Base-by-base conservation (phyloP, 2,888 invertebrate genomes). In the Drosophila diplacantha region DNA sequence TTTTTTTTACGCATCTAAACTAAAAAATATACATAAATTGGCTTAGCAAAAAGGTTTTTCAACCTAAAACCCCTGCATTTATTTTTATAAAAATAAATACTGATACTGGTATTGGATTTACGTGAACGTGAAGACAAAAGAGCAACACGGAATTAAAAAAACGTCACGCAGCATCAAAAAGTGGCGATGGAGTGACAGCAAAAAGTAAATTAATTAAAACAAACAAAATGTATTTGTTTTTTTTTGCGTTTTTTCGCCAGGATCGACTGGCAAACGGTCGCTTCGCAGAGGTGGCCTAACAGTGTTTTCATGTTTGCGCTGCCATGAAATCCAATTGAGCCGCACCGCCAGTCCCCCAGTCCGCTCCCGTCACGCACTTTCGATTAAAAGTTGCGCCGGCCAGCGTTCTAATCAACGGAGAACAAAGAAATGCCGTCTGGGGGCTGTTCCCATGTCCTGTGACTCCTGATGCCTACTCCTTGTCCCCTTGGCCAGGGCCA, bases 351-450 rank as follows among this genome's bases (percentile, higher is more conserved):
- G 26, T 20, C 22, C 32, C 39, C 24, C 31, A 11, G 16, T 20
- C 39, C 50, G 16, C 32, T 37, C 20, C 64, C 53, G 68, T 73
- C 81, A 78, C 81, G 83, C 63, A 81, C 61, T 69, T 77, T 78
- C 81, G 81, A 78, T 78, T 81, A 78, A 78, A 82, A 78, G 50
- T 78, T 81, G 57, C 46, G 69, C 55, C 39, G 60, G 39, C 63
- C 50, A 64, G 55, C 35, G 60, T 52, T 58, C 63, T 74, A 72
- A 76, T 73, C 77, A 79, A 68, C 70, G 50, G 52, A 20, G 61
- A 54, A 63, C 71, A 57, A 63, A 53, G 60, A 63, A 70, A 50
- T 35, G 38, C 51, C 47, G 59, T 52, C 60, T 60, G 31, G 61
- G 56, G 44, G n/a, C 12, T 39, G 58, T 44, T 57, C 12, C 37